phyloP scores from a whole-genome alignment of 2,888 invertebrate genomes.

The Frankliniella fusca region DNA sequence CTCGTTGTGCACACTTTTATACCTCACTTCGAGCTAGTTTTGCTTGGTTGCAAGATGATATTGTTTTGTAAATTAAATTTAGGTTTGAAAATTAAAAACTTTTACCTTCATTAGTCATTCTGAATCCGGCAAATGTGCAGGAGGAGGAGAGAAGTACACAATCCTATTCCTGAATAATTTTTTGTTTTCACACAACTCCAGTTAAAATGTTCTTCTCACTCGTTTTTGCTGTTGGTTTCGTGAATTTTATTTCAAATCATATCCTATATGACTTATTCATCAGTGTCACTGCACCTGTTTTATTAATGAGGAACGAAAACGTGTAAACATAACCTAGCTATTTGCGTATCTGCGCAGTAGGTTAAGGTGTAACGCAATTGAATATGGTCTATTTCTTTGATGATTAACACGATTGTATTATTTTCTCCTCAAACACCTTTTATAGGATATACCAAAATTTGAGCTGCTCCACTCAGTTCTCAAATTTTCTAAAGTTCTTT shows the following conservation, averaged over 20 bases:
- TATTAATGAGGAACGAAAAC: not conserved
- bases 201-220: no score
- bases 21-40: not conserved
- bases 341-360: not conserved
- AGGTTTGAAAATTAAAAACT: not conserved
- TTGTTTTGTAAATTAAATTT: not conserved
- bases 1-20: not conserved
- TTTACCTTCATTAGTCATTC: not conserved
- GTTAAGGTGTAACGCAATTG: not conserved
- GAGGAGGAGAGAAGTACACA: no score
- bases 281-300: not conserved
- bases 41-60: no score
- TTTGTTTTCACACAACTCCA: no score
- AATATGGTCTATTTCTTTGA: not conserved
- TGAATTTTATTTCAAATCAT: no score
- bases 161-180: no score
- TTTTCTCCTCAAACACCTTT: no score
- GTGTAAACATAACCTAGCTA: constrained; percentile 4
- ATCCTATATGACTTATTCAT: not conserved
- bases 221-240: no score
- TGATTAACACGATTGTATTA: no score
- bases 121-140: not conserved
- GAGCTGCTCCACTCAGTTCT: no score
- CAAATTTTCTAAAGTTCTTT: not conserved
- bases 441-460: no score